Percentiles rank a stretch among this genome's conserved stretches.
Evolutionary conservation across 2,113 vertebrate genomes (phyloP).

Genomic region (Salminus brasiliensis): DNA sequence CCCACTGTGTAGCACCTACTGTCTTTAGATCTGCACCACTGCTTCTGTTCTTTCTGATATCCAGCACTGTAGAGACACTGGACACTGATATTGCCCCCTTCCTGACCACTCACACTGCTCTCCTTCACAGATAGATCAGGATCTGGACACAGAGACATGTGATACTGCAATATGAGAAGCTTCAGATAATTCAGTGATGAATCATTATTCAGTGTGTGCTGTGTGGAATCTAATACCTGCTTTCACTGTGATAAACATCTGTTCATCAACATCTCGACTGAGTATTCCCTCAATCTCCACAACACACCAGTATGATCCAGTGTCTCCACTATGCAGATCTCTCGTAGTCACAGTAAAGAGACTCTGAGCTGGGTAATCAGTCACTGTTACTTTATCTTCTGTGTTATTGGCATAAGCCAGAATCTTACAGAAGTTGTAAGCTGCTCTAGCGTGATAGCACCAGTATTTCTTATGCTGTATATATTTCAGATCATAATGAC

Average conservation of each 20-base stretch:
- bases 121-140: slow-evolving; percentile 27
- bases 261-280: not conserved
- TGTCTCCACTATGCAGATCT: not conserved
- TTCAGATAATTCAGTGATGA: too few relatives aligned
- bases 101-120: slow-evolving; percentile 21
- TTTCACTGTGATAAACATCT: not conserved
- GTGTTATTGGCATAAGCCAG: slow-evolving; percentile 13
- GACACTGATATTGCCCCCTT: slow-evolving; percentile 28
- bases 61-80: slow-evolving; percentile 46
- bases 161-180: not conserved
- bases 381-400: not conserved
- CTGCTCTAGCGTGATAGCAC: not conserved
- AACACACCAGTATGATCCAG: accelerated
- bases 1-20: not conserved
- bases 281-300: not conserved
- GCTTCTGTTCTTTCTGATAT: not conserved
- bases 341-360: slow-evolving; percentile 43
- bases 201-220: too few relatives aligned
- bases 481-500: slow-evolving; percentile 18
- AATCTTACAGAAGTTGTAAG: not conserved
- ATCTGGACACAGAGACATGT: not conserved
- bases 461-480: slow-evolving; percentile 19
- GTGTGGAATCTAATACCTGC: too few relatives aligned
- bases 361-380: slow-evolving; percentile 32
- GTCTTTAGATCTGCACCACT: slow-evolving; percentile 42